These are phyloP conservation scores for Steinernema khuongi DNA, from an alignment of 1,140 invertebrate species.

Conservation along the genomic window DNA sequence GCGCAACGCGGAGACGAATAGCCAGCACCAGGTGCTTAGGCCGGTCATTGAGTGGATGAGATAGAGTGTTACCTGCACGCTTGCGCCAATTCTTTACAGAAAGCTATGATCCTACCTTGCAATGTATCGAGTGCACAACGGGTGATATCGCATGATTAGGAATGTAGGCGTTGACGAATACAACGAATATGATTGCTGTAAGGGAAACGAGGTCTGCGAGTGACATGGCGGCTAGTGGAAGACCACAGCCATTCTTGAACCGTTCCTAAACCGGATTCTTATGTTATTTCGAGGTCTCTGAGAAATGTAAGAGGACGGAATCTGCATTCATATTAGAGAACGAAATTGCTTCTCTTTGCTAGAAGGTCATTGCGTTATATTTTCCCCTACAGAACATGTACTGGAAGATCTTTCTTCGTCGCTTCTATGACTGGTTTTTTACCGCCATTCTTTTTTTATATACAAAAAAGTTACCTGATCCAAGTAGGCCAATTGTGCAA, in stretches of 20 bases:
- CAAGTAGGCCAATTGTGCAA: constrained; percentile 32
- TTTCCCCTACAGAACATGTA: no score
- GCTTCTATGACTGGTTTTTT: constrained; percentile 3
- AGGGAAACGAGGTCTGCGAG: constrained; percentile 36
- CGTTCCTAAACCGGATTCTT: constrained; percentile 31
- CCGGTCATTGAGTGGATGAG: constrained; percentile 43
- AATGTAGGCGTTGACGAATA: constrained; percentile 35
- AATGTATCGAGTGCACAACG: constrained; percentile 23
- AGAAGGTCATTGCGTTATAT: no score
- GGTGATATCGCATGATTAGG: constrained; percentile 21
- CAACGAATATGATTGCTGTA: constrained; percentile 30
- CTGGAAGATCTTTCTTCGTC: no score
- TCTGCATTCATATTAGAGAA: no score
- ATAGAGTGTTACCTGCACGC: constrained; percentile 35
- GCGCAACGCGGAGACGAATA: constrained; percentile 39
- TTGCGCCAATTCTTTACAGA: no score
- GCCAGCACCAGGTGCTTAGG: constrained; percentile 44
- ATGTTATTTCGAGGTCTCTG: not conserved
- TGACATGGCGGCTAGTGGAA: constrained; percentile 41
- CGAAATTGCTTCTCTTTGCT: no score
- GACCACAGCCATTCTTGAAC: constrained; percentile 39
- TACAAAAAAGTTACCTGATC: constrained; percentile 34
- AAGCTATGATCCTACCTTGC: constrained; percentile 31
- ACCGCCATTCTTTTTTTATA: not conserved
- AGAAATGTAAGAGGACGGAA: not conserved